These are phyloP conservation scores for Rhopalosiphum maidis DNA, from an alignment of 1,140 invertebrate species.

Conservation along the genomic window DNA sequence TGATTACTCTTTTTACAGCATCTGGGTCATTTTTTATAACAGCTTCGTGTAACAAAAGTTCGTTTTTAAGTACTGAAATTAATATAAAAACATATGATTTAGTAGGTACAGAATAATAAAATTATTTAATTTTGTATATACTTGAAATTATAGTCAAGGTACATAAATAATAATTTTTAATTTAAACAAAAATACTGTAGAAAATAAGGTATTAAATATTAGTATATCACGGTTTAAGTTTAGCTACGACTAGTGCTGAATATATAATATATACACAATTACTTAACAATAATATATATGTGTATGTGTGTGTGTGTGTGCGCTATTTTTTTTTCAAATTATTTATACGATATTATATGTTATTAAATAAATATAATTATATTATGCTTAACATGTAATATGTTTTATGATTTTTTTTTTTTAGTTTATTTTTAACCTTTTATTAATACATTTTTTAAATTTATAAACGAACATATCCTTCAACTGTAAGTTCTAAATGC, in stretches of 20 bases:
- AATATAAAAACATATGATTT: conserved; percentile 17
- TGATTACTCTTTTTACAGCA: conserved; percentile 69
- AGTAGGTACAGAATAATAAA: background rate
- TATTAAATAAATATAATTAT: no score
- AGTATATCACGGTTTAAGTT: no score
- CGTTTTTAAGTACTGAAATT: conserved; percentile 68
- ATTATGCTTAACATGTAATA: background rate
- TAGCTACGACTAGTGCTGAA: background rate
- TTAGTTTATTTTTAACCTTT: no score
- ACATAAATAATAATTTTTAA: background rate
- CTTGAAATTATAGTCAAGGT: background rate
- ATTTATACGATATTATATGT: background rate
- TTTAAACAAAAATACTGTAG: background rate
- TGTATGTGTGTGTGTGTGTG: no score
- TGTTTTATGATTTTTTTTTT: background rate
- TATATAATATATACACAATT: background rate
- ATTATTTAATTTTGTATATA: background rate
- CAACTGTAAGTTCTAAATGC: background rate
- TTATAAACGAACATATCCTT: background rate
- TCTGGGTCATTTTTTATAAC: conserved; percentile 77
- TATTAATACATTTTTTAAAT: background rate
- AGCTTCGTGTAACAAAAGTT: conserved; percentile 74
- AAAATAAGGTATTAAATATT: no score
- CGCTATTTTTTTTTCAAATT: background rate
- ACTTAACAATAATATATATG: background rate